A percentile compares a stretch with the other conserved stretches of the same genome.
phyloP scores from a whole-genome alignment of 35 echinoderm and acorn worm genomes.

The Anneissia japonica region DNA sequence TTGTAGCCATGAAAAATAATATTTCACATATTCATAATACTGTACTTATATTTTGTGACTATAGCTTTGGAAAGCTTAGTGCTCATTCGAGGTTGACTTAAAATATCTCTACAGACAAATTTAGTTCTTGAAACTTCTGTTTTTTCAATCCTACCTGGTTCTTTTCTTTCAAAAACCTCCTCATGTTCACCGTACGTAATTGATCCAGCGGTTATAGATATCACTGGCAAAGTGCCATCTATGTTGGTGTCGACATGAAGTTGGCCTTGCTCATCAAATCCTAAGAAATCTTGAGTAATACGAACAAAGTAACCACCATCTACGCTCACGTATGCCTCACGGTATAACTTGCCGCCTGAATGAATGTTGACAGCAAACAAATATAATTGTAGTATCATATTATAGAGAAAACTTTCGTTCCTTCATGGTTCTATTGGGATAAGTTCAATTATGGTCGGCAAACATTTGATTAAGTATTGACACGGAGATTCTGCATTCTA shows the following conservation, averaged over 20 bases:
- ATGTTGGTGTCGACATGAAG: neutral
- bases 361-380: too few relatives aligned
- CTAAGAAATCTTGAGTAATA: neutral
- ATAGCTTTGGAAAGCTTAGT: too few relatives aligned
- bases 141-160: neutral
- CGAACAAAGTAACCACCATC: neutral
- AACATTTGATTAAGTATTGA: too few relatives aligned
- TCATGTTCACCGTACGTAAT: neutral
- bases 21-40: too few relatives aligned
- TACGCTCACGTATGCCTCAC: neutral
- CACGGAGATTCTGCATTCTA: too few relatives aligned
- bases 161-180: neutral
- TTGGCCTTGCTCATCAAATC: neutral
- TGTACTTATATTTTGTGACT: too few relatives aligned
- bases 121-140: neutral
- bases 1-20: too few relatives aligned
- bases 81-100: neutral
- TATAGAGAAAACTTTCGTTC: too few relatives aligned
- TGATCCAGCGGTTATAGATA: neutral
- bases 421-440: too few relatives aligned
- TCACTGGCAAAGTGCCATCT: neutral
- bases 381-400: too few relatives aligned
- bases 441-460: too few relatives aligned
- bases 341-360: neutral
- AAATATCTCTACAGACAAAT: neutral